These are phyloP conservation scores for Junonia oenone DNA, from an alignment of 2,888 invertebrate species.

Conservation along the genomic window DNA sequence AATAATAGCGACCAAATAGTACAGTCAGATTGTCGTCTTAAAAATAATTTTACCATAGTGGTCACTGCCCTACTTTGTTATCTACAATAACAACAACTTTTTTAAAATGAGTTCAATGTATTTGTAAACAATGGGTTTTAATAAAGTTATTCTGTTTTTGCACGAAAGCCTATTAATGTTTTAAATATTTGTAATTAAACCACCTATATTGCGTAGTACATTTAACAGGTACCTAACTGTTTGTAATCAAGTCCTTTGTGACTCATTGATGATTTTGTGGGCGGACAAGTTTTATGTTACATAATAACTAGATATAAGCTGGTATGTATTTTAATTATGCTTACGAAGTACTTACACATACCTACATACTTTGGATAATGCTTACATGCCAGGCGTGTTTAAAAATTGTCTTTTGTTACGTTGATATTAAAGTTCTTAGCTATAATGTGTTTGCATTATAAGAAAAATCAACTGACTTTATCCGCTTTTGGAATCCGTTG, in stretches of 20 bases:
- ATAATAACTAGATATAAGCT: background rate
- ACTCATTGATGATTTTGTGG: slow-evolving; percentile 6
- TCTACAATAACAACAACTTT: no score
- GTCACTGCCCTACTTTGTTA: no score
- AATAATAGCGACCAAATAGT: no score
- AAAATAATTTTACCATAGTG: no score
- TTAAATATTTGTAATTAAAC: background rate
- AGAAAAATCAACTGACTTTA: background rate
- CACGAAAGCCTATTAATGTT: no score
- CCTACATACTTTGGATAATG: background rate
- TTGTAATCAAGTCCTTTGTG: background rate
- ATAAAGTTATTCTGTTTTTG: no score
- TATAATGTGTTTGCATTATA: background rate
- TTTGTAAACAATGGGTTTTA: no score
- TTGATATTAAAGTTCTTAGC: background rate
- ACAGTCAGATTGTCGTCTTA: no score
- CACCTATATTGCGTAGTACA: no score
- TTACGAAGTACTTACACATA: no score
- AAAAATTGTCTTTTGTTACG: background rate
- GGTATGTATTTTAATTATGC: background rate
- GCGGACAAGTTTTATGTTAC: slow-evolving; percentile 2
- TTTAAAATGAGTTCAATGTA: no score
- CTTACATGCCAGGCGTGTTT: background rate
- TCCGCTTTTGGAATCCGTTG: slow-evolving; percentile 2
- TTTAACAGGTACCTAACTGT: no score